Conservation (phyloP, 1,140 invertebrate genomes). For the Calliopsis andreniformis region DNA sequence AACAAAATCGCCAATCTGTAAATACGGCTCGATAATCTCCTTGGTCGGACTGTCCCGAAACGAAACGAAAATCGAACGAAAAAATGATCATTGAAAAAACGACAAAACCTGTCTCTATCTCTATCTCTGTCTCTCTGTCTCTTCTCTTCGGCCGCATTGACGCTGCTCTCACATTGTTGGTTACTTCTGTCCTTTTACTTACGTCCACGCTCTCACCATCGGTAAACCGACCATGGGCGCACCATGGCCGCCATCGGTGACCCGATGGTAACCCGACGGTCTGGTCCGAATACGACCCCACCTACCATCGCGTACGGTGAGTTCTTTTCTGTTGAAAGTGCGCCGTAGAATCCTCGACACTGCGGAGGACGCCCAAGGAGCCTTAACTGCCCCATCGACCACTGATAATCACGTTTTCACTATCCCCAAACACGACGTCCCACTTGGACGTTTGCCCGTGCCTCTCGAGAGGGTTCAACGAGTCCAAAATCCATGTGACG, state of each 20-base stretch:
- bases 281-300: conserved; percentile 76
- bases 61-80: conserved; percentile 28
- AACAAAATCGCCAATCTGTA: conserved; percentile 37
- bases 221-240: conserved; percentile 68
- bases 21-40: conserved; percentile 36
- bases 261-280: conserved; percentile 71
- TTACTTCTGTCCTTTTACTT: conserved; percentile 82
- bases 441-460: too few relatives aligned
- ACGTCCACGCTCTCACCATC: conserved; percentile 76
- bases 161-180: conserved; percentile 81
- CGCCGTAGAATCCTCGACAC: conserved; percentile 60
- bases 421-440: too few relatives aligned
- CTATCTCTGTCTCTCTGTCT: conserved; percentile 51
- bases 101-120: conserved; percentile 16
- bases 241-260: conserved; percentile 66
- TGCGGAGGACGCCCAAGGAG: conserved; percentile 6
- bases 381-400: background rate
- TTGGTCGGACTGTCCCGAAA: conserved; percentile 48
- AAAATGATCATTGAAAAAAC: conserved; percentile 35
- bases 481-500: too few relatives aligned
- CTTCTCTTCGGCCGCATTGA: conserved; percentile 75
- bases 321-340: conserved; percentile 76
- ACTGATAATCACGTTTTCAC: too few relatives aligned
- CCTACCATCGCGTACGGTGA: conserved; percentile 81
- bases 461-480: too few relatives aligned